Evolutionary conservation across 2,113 vertebrate genomes (phyloP).

Genomic region (Rhagologus leucostigma): DNA sequence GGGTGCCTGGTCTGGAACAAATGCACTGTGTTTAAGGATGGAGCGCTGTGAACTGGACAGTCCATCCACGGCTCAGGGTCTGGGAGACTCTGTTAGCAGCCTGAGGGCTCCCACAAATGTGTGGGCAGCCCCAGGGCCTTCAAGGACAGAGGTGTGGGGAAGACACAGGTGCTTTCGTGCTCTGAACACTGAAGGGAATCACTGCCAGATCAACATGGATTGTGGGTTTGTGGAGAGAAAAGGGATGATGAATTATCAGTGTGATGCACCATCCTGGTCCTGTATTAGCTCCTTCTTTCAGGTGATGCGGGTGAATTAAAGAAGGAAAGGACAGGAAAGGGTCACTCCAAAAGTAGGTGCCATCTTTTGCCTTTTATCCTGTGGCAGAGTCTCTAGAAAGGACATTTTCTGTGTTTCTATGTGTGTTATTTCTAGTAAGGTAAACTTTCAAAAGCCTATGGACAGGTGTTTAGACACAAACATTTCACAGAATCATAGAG

Average conservation of each 20-base stretch:
- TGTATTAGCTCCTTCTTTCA: background rate
- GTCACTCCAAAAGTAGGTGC: background rate
- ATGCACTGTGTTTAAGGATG: background rate
- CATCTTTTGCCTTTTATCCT: background rate
- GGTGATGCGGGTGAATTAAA: background rate
- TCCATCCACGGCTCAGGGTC: background rate
- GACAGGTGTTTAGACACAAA: background rate
- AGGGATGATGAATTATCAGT: background rate
- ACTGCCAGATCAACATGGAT: fast-evolving
- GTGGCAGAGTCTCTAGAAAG: too few relatives aligned
- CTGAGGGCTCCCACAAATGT: background rate
- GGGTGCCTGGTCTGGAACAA: background rate
- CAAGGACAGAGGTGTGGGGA: background rate
- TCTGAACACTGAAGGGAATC: background rate
- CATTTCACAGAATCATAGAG: background rate
- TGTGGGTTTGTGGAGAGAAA: background rate
- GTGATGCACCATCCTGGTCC: background rate
- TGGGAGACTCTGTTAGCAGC: background rate
- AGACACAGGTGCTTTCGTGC: background rate
- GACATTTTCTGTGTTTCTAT: background rate
- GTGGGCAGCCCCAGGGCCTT: too few relatives aligned
- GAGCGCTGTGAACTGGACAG: background rate
- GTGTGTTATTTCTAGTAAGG: background rate
- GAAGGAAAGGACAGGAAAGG: background rate
- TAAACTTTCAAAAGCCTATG: background rate